Conservation (phyloP, 2,888 invertebrate species). For the Drosophila gaucha region DNA sequence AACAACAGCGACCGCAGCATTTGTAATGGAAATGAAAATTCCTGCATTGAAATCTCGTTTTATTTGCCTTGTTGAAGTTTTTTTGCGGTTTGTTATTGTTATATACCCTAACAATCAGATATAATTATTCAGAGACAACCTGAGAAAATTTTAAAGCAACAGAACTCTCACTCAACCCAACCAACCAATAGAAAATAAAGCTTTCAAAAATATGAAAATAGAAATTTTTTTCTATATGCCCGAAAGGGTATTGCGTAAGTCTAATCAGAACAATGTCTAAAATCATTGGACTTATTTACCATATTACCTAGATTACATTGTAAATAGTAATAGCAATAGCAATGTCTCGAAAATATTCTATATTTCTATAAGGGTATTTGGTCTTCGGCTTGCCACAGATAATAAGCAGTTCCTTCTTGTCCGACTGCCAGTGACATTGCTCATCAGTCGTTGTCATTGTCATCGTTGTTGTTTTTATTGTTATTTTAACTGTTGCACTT, state of each 20-base stretch:
- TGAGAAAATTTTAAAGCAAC: not conserved
- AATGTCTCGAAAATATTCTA: not conserved
- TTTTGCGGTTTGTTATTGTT: conserved; percentile 59
- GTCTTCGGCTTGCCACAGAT: not conserved
- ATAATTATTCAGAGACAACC: not conserved
- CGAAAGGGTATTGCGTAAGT: too few species aligned
- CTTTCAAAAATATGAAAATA: too few species aligned
- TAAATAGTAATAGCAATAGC: too few species aligned
- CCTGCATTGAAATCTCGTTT: conserved; percentile 75
- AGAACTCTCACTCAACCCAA: not conserved
- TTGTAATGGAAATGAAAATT: conserved; percentile 76
- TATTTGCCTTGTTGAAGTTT: conserved; percentile 46
- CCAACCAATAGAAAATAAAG: too few species aligned
- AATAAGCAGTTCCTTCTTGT: not conserved
- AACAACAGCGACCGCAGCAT: conserved; percentile 51
- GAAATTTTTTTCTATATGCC: too few species aligned
- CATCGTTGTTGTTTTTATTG: conserved; percentile 20
- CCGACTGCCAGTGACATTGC: conserved; percentile 52
- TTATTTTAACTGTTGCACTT: conserved; percentile 60
- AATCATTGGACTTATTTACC: too few species aligned
- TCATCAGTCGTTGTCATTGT: conserved; percentile 37
- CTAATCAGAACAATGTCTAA: not conserved
- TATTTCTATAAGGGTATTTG: conserved; percentile 6
- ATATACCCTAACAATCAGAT: conserved; percentile 2
- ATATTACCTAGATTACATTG: too few species aligned